phyloP scores from a whole-genome alignment of 2,113 vertebrate species.

The Leiothrix lutea region DNA sequence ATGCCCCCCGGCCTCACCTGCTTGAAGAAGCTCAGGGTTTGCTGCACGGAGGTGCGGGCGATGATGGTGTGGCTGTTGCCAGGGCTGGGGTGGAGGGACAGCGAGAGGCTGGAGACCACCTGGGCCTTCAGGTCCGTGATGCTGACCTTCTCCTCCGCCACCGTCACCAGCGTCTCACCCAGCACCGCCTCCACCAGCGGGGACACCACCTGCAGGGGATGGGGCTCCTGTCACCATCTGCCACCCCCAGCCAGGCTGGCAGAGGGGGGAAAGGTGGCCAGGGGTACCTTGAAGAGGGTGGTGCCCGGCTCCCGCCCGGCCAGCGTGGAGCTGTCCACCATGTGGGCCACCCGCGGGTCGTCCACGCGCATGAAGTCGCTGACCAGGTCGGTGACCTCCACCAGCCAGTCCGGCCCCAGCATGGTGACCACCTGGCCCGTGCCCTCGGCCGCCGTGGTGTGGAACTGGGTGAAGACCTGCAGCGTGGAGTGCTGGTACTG shows the following conservation, averaged over 20 bases:
- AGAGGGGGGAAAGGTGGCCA: rapidly evolving
- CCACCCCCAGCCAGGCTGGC: not conserved
- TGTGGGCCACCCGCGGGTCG: slow-evolving; percentile 86
- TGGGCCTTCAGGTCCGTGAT: slow-evolving; percentile 90
- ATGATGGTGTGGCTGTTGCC: slow-evolving; percentile 97
- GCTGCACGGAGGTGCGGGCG: slow-evolving; percentile 86
- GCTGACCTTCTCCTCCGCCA: slow-evolving; percentile 95
- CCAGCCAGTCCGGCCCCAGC: slow-evolving; percentile 96
- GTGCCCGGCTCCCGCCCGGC: slow-evolving; percentile 90
- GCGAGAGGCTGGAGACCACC: slow-evolving; percentile 86
- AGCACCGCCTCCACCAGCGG: slow-evolving; percentile 89
- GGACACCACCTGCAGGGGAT: slow-evolving; percentile 86
- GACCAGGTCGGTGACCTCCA: slow-evolving; percentile 96
- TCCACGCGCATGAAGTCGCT: slow-evolving; percentile 91
- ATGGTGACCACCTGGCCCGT: slow-evolving; percentile 94
- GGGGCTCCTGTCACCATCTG: rapidly evolving
- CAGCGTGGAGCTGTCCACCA: slow-evolving; percentile 89
- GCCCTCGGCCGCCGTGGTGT: slow-evolving; percentile 91
- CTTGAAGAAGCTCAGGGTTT: slow-evolving; percentile 87
- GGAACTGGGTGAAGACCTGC: slow-evolving; percentile 96
- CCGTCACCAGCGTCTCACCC: slow-evolving; percentile 86
- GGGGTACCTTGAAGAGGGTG: slow-evolving; percentile 87
- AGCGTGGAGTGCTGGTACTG: slow-evolving; percentile 94
- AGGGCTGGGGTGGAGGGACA: slow-evolving; percentile 90
- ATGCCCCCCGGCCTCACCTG: slow-evolving; percentile 59